Conservation (phyloP, 2,888 invertebrate species). For the Muschampia staudingeri region DNA sequence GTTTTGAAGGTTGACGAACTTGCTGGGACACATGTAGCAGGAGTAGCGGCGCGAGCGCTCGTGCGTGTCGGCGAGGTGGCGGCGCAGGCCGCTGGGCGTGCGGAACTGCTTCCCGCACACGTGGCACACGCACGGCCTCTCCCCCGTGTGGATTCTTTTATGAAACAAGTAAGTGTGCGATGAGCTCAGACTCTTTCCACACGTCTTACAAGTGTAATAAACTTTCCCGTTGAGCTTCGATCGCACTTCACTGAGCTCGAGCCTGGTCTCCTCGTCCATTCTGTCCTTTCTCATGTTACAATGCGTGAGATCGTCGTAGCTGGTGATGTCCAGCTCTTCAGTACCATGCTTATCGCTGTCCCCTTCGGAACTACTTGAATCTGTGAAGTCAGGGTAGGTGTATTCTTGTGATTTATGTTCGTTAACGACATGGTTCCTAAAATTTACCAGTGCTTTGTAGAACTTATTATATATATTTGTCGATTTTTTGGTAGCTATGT, state of each 20-base stretch:
- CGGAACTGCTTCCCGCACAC: conserved; percentile 93
- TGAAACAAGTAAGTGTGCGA: conserved; percentile 92
- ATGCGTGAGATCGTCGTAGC: conserved; percentile 83
- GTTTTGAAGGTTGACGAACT: conserved; percentile 92
- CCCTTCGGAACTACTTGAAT: conserved; percentile 73
- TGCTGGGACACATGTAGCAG: conserved; percentile 90
- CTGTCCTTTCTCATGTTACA: conserved; percentile 80
- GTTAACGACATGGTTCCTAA: conserved; percentile 78
- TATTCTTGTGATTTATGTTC: conserved; percentile 69
- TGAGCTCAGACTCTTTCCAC: conserved; percentile 92
- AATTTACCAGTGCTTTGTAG: conserved; percentile 79
- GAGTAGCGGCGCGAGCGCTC: conserved; percentile 91
- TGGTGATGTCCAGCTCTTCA: conserved; percentile 67
- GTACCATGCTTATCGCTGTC: conserved; percentile 45
- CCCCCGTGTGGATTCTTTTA: conserved; percentile 92
- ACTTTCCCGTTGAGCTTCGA: conserved; percentile 87
- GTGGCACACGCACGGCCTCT: conserved; percentile 93
- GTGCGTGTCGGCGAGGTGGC: conserved; percentile 93
- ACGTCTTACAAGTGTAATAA: conserved; percentile 91
- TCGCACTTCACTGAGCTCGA: conserved; percentile 76
- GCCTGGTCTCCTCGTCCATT: conserved; percentile 80
- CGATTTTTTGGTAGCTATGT: conserved; percentile 70
- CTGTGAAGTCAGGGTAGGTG: conserved; percentile 73
- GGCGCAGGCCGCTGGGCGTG: conserved; percentile 92
- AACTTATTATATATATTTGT: conserved; percentile 74